Evolutionary conservation across 2,797 vertebrate species (phyloP).

Genomic region (Onychomys torridus): DNA sequence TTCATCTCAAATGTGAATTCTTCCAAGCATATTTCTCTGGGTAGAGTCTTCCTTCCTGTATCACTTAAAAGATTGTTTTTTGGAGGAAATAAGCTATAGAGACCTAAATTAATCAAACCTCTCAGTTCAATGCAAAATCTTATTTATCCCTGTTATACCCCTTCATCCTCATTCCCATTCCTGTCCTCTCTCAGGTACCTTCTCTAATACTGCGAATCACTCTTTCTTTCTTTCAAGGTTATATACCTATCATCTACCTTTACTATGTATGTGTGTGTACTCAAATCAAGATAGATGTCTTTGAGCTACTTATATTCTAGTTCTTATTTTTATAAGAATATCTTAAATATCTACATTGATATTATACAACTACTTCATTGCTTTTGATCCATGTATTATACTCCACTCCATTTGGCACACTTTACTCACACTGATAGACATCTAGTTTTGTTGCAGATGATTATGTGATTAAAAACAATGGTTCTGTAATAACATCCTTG

Average conservation of each 20-base stretch:
- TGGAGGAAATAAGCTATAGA: not conserved
- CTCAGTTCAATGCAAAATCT: constrained; percentile 41
- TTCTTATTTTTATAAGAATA: constrained; percentile 24
- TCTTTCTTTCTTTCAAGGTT: not conserved
- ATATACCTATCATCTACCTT: not conserved
- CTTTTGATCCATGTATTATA: constrained; percentile 29
- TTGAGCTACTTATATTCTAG: not conserved
- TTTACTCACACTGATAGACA: not conserved
- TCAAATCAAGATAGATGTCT: constrained; percentile 23
- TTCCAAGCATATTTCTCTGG: constrained; percentile 44
- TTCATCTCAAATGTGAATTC: constrained; percentile 45
- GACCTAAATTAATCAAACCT: not conserved
- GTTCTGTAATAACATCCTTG: not conserved
- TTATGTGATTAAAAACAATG: constrained; percentile 44
- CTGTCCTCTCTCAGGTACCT: not conserved
- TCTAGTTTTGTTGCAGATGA: not conserved
- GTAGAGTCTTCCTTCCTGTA: not conserved
- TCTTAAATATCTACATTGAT: constrained; percentile 47
- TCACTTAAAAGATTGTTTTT: not conserved
- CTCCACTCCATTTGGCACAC: not conserved
- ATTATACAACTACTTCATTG: constrained; percentile 31
- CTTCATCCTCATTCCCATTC: not conserved
- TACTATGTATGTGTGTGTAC: not conserved
- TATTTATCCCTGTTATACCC: not conserved
- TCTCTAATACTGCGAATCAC: constrained; percentile 29